These are phyloP conservation scores for Scytalopus superciliaris DNA, from an alignment of 2,113 vertebrate species.

Conservation along the genomic window DNA sequence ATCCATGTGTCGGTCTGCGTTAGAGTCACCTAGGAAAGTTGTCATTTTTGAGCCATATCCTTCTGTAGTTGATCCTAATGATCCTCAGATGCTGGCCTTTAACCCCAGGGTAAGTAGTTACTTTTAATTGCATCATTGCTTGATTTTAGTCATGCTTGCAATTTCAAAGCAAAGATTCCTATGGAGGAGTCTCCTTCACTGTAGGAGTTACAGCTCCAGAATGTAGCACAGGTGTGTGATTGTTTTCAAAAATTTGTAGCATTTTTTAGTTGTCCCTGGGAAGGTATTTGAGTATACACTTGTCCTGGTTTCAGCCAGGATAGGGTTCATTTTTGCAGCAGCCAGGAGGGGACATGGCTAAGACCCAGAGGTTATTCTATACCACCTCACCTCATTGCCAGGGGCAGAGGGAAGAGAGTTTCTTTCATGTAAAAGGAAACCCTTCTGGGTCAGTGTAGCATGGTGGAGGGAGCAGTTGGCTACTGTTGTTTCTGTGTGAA, in stretches of 20 bases:
- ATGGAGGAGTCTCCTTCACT: background rate
- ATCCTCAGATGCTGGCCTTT: constrained; percentile 89
- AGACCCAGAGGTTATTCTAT: background rate
- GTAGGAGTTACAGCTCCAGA: background rate
- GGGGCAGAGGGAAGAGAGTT: background rate
- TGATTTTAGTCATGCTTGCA: background rate
- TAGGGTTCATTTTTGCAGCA: background rate
- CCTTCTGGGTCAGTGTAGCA: background rate
- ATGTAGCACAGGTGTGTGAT: fast-evolving
- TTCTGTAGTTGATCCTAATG: constrained; percentile 90
- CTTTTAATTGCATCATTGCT: background rate
- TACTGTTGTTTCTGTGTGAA: background rate
- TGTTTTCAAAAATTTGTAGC: background rate
- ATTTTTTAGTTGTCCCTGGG: background rate
- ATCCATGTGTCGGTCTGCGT: constrained; percentile 89
- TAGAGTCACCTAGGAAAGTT: constrained; percentile 90
- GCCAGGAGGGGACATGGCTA: background rate
- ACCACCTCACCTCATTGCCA: background rate
- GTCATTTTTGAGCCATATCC: constrained; percentile 95
- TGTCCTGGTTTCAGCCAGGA: background rate
- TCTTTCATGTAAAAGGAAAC: background rate
- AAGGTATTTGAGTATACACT: background rate
- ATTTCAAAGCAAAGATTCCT: background rate
- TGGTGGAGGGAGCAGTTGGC: background rate
- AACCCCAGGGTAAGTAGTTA: constrained; percentile 83